Base-by-base conservation (phyloP, 2,888 invertebrate species). In the Yponomeuta malinellus region DNA sequence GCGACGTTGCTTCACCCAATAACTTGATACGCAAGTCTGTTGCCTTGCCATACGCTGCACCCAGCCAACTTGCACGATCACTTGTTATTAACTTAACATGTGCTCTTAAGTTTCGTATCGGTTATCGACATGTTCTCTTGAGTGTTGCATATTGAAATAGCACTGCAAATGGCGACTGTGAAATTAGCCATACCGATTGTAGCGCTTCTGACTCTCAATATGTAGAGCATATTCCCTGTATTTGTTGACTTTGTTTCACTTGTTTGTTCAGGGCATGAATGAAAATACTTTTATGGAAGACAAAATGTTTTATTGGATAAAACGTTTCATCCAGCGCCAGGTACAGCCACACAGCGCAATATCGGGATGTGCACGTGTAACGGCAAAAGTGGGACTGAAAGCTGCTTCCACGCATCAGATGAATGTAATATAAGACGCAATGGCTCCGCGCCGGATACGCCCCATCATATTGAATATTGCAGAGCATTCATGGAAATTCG, bases 51-150 rank as follows among this genome's bases (percentile, higher is more conserved):
- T 84, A 80, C 80, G 65, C 23, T 79, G 78, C 79, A 77, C 78
- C 59, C 68, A 79, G 79, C 78, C 43, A 86, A 87, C 83, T 88
- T 87, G 82, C 78, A 78, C 80, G 82, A 86, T 87, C 86, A 84
- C 84, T 88, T 85, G 83, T 82, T 87, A 86, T 86, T 87, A 88
- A 88, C 85, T 85, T 81, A 83, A 81, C 84, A 81, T 85, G 83
- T 78, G 81, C 80, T 84, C 78, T 80, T 79, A 84, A 87, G 70
- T 83, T 87, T 86, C 80, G 81, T 81, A 84, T 84, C 81, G 82
- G 78, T 79, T 81, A 84, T 85, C 81, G 74, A 76, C 74, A 74
- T 75, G 72, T 75, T 74, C 71, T 59, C 72, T 72, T 65, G 66
- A 73, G 48, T 71, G 72, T 69, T 72, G 73, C 67, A 72, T 70